These are phyloP conservation scores for Listronotus bonariensis DNA, from an alignment of 1,140 invertebrate genomes.

Conservation along the genomic window DNA sequence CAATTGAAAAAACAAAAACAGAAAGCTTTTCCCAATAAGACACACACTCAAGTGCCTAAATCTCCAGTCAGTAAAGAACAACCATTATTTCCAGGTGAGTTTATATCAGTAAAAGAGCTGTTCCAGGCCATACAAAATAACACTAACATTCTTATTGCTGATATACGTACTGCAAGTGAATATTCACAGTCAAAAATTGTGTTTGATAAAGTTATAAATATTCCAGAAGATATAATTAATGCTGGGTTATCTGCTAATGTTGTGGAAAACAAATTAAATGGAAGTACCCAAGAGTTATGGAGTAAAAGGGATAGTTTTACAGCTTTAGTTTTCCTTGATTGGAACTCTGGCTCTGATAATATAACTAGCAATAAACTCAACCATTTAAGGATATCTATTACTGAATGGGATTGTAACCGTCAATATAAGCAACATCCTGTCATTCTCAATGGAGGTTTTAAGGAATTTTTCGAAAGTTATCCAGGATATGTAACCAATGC, in stretches of 20 bases:
- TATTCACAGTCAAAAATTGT: constrained; percentile 72
- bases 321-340: constrained; percentile 74
- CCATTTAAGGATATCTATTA: constrained; percentile 34
- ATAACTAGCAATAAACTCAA: constrained; percentile 36
- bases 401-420: constrained; percentile 74
- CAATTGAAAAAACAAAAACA: constrained; percentile 11
- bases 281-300: constrained; percentile 64
- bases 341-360: constrained; percentile 62
- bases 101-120: constrained; percentile 63
- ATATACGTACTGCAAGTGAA: constrained; percentile 67
- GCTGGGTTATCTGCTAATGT: constrained; percentile 66
- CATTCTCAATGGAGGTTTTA: constrained; percentile 78
- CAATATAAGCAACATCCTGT: constrained; percentile 69
- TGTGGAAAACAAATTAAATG: constrained; percentile 64
- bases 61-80: constrained; percentile 5
- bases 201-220: constrained; percentile 69
- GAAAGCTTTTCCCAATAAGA: constrained; percentile 6
- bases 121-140: constrained; percentile 67
- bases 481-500: constrained; percentile 77
- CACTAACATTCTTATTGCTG: constrained; percentile 72
- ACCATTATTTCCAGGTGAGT: constrained; percentile 31
- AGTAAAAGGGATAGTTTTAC: constrained; percentile 65
- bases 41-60: constrained; percentile 6
- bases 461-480: constrained; percentile 79
- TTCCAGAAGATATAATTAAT: constrained; percentile 73